A percentile compares a stretch with the other conserved stretches of the same genome.
phyloP scores from a whole-genome alignment of 2,113 vertebrate genomes.

The Actenoides hombroni region DNA sequence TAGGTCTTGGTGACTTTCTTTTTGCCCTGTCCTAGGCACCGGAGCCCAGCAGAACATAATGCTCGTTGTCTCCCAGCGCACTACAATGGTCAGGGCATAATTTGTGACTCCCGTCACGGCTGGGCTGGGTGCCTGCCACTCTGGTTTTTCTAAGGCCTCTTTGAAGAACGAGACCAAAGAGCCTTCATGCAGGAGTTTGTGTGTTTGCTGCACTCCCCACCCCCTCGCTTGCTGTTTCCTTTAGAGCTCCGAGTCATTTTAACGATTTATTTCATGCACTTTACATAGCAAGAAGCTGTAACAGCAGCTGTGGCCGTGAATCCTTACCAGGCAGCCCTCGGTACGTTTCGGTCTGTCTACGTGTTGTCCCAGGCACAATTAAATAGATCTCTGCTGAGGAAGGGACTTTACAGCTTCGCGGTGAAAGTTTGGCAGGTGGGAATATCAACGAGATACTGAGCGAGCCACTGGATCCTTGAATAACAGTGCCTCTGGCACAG shows the following conservation, averaged over 20 bases:
- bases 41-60: slow-evolving; percentile 7
- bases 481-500: background rate
- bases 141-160: slow-evolving; percentile 17
- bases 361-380: background rate
- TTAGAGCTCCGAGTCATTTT: background rate
- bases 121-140: background rate
- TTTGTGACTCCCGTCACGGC: slow-evolving; percentile 47
- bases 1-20: slow-evolving; percentile 35
- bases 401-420: background rate
- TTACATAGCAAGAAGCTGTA: slow-evolving; percentile 46
- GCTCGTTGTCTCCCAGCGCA: slow-evolving; percentile 25
- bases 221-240: slow-evolving; percentile 21
- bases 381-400: slow-evolving; percentile 16
- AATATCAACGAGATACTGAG: background rate
- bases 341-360: background rate
- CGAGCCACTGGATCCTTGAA: background rate
- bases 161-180: slow-evolving; percentile 56
- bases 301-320: background rate
- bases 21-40: slow-evolving; percentile 20
- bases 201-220: background rate
- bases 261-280: slow-evolving; percentile 46
- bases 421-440: background rate
- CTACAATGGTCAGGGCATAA: slow-evolving; percentile 15
- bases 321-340: background rate
- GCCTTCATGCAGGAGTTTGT: background rate